phyloP scores from a whole-genome alignment of 2,797 vertebrate species.

The Poecilia wingei region DNA sequence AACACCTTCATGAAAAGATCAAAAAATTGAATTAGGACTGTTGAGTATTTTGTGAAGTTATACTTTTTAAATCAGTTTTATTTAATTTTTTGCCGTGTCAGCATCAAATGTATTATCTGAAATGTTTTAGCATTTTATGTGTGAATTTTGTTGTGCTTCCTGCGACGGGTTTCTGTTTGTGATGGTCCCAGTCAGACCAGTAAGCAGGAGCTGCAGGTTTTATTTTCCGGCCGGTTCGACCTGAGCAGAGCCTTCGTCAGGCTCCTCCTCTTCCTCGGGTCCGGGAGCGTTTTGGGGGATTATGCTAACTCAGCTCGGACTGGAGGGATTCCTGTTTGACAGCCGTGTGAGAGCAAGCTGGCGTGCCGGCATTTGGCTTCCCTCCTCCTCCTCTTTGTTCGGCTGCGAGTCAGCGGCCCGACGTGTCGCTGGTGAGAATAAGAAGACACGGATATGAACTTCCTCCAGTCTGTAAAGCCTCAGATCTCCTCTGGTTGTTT shows the following conservation, averaged over 20 bases:
- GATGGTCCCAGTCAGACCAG: background rate
- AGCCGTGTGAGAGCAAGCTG: conserved; percentile 79
- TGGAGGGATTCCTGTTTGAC: conserved; percentile 87
- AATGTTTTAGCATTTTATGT: background rate
- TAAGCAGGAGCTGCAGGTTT: too few species aligned
- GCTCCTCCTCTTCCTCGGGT: background rate
- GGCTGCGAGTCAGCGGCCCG: conserved; percentile 55
- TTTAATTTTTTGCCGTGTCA: too few species aligned
- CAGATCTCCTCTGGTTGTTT: conserved; percentile 65
- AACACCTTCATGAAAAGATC: too few species aligned
- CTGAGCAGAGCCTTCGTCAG: background rate
- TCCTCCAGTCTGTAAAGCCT: conserved; percentile 62
- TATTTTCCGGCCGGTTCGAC: background rate
- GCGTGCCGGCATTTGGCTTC: conserved; percentile 44
- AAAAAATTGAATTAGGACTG: too few species aligned
- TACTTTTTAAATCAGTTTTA: too few species aligned
- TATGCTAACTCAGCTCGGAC: conserved; percentile 86
- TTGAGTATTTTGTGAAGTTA: too few species aligned
- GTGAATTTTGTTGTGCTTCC: background rate
- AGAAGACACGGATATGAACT: conserved; percentile 66
- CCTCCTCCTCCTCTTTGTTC: conserved; percentile 74
- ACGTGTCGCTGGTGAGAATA: conserved; percentile 14
- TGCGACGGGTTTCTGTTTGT: too few species aligned
- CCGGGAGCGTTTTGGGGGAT: conserved; percentile 64
- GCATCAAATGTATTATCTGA: background rate